Conservation (phyloP, 2,797 vertebrate species). For the Rachycentron canadum region DNA sequence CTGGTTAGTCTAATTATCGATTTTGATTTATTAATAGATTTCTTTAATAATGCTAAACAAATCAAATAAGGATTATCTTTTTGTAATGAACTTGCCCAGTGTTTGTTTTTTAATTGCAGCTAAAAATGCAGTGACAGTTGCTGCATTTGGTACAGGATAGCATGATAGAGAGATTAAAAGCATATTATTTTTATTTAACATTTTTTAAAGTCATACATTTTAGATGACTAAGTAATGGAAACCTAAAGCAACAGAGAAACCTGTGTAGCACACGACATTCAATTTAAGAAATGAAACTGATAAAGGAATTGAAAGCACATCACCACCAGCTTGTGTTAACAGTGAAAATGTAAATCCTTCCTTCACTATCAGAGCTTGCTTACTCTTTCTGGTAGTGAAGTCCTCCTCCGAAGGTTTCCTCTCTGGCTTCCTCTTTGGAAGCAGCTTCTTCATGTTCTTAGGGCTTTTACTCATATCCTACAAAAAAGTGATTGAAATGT, state of each 20-base stretch:
- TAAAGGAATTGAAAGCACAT: neutral
- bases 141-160: too few relatives aligned
- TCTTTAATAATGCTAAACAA: too few relatives aligned
- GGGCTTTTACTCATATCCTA: constrained; percentile 97
- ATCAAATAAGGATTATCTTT: neutral
- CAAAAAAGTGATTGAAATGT: constrained; percentile 8
- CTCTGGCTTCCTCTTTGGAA: constrained; percentile 96
- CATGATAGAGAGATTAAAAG: too few relatives aligned
- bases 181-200: too few relatives aligned
- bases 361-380: constrained; percentile 35
- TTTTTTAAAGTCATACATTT: too few relatives aligned
- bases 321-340: too few relatives aligned
- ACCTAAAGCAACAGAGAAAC: too few relatives aligned
- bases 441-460: constrained; percentile 98
- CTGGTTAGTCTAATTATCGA: too few relatives aligned
- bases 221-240: neutral
- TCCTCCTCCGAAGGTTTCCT: constrained; percentile 97
- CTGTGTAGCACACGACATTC: too few relatives aligned
- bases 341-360: neutral
- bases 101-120: neutral
- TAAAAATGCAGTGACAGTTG: too few relatives aligned
- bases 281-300: too few relatives aligned
- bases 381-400: constrained; percentile 95
- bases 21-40: too few relatives aligned
- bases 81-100: neutral